Conservation (phyloP, 1,140 invertebrate genomes). For the Zophobas atratus region DNA sequence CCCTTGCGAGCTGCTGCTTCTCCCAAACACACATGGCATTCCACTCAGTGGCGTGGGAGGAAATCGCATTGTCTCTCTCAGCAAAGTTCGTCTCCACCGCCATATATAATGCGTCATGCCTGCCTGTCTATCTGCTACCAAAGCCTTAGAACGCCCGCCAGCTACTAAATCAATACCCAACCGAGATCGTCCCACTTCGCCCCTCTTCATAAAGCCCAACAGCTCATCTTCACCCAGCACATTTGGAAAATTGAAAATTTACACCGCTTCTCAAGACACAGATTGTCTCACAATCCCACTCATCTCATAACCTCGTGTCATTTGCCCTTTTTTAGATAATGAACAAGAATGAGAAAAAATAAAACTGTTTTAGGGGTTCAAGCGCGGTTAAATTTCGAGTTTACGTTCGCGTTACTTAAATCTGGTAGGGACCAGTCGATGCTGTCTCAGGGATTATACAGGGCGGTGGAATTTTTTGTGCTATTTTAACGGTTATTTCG, state of each 20-base stretch:
- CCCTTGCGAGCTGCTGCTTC: constrained; percentile 37
- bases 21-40: constrained; percentile 45
- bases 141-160: constrained; percentile 65
- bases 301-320: background rate
- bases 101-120: constrained; percentile 68
- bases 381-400: no score
- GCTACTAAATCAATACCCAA: constrained; percentile 68
- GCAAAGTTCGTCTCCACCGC: constrained; percentile 66
- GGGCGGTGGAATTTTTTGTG: no score
- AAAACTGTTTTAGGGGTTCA: no score
- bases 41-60: constrained; percentile 43
- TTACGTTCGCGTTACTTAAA: no score
- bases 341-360: no score
- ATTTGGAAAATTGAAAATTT: constrained; percentile 55
- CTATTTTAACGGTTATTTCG: no score
- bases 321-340: no score
- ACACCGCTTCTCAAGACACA: constrained; percentile 17
- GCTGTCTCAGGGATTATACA: no score
- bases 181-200: constrained; percentile 54
- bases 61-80: constrained; percentile 54
- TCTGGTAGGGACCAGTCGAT: no score
- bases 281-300: constrained; percentile 3
- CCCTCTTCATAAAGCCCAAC: constrained; percentile 55
- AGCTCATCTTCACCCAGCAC: constrained; percentile 62
- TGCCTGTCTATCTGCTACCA: constrained; percentile 67